These are phyloP conservation scores for Chiloscyllium plagiosum DNA, from an alignment of 2,113 vertebrate genomes.

Conservation along the genomic window DNA sequence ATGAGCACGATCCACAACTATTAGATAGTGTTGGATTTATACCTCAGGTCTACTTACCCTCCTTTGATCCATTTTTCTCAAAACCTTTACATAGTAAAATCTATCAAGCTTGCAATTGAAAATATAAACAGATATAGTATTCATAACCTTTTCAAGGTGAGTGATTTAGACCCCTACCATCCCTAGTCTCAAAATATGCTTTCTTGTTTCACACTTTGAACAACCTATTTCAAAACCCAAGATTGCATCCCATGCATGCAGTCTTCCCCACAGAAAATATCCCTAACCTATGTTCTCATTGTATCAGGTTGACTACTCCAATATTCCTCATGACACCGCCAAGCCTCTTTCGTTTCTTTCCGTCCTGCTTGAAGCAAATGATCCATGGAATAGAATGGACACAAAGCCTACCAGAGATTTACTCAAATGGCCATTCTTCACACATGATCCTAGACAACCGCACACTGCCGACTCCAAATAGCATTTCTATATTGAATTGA, in stretches of 20 bases:
- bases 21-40: neutral
- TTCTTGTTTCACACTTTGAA: neutral
- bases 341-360: neutral
- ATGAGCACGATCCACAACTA: neutral
- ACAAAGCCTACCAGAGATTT: neutral
- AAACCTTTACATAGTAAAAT: neutral
- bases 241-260: neutral
- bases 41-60: neutral
- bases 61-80: neutral
- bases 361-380: neutral
- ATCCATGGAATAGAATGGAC: neutral
- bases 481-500: too few relatives aligned
- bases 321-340: neutral
- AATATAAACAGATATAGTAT: too few relatives aligned
- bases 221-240: neutral
- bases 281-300: neutral
- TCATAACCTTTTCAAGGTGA: neutral
- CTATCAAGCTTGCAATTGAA: too few relatives aligned
- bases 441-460: neutral
- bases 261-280: neutral
- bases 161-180: neutral
- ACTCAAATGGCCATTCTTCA: neutral
- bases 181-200: neutral
- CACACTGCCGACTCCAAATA: too few relatives aligned
- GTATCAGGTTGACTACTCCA: neutral